phyloP scores from a whole-genome alignment of 2,888 invertebrate genomes.

The Lasioglossum morio region DNA sequence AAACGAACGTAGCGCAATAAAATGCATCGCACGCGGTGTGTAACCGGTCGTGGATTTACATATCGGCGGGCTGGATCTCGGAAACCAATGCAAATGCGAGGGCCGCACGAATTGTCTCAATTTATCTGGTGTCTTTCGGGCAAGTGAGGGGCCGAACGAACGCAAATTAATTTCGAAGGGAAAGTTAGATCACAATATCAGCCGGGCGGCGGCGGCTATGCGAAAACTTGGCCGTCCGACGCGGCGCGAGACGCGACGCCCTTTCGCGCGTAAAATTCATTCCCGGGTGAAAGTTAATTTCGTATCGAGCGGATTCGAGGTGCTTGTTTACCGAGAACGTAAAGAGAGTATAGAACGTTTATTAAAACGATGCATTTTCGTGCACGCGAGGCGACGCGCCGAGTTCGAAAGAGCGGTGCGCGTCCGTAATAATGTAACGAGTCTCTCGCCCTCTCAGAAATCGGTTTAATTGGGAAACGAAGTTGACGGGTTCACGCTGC shows the following conservation, averaged over 20 bases:
- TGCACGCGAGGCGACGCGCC: background rate
- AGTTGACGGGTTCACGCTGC: background rate
- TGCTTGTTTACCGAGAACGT: background rate
- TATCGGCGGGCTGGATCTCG: conserved; percentile 45
- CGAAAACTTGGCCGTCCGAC: background rate
- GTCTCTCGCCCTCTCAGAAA: background rate
- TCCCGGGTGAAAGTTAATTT: conserved; percentile 10
- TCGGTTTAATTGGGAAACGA: background rate
- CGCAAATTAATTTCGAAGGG: conserved; percentile 26
- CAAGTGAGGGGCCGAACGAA: background rate
- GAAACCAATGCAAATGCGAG: conserved; percentile 41
- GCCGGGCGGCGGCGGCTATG: background rate
- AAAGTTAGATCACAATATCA: conserved; percentile 22
- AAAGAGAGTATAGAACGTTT: background rate
- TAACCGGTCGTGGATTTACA: conserved; percentile 42
- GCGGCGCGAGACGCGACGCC: background rate
- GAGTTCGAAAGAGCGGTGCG: background rate
- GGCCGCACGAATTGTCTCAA: conserved; percentile 31
- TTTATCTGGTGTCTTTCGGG: conserved; percentile 23
- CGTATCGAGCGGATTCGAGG: background rate
- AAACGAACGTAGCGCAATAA: conserved; percentile 30
- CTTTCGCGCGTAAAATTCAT: background rate
- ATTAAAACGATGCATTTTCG: background rate
- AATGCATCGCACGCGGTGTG: conserved; percentile 31
- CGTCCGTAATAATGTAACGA: background rate